A percentile compares a stretch with the other conserved stretches of the same genome.
These are phyloP conservation scores for Dasypus novemcinctus DNA, from an alignment of 2,113 vertebrate species.

Conservation along the genomic window DNA sequence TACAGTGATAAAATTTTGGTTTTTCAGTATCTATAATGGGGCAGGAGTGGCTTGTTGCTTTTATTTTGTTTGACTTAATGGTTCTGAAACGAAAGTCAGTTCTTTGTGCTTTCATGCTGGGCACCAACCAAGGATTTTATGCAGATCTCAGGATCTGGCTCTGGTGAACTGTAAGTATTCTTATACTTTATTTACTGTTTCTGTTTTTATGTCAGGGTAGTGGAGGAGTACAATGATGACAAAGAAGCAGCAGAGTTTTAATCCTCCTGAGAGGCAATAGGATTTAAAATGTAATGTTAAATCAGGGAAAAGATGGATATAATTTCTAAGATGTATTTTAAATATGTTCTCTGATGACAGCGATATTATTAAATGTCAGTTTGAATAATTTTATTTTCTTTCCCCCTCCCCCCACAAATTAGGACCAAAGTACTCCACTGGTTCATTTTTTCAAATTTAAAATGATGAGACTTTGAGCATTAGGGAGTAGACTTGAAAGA, in stretches of 20 bases:
- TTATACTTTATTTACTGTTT: neutral
- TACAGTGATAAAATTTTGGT: neutral
- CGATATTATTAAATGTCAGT: conserved; percentile 54
- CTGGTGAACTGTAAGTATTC: neutral
- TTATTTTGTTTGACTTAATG: neutral
- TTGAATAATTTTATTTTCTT: conserved; percentile 54
- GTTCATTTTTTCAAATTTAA: conserved; percentile 58
- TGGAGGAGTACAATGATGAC: neutral
- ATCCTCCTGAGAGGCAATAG: neutral
- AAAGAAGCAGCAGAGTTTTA: conserved; percentile 33
- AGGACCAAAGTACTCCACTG: conserved; percentile 47
- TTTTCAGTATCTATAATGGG: neutral
- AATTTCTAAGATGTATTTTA: conserved; percentile 52
- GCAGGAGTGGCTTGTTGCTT: neutral
- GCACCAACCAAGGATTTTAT: neutral
- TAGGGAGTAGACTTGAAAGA: conserved; percentile 23
- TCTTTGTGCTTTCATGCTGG: neutral
- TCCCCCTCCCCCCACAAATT: conserved; percentile 26
- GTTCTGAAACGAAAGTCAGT: neutral
- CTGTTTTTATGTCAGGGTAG: neutral
- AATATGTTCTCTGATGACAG: conserved; percentile 37
- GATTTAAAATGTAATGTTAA: conserved; percentile 57
- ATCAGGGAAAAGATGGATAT: conserved; percentile 39
- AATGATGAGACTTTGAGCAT: conserved; percentile 38
- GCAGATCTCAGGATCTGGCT: neutral